phyloP scores from a whole-genome alignment of 2,888 invertebrate genomes.

The Drosophila demipolita region DNA sequence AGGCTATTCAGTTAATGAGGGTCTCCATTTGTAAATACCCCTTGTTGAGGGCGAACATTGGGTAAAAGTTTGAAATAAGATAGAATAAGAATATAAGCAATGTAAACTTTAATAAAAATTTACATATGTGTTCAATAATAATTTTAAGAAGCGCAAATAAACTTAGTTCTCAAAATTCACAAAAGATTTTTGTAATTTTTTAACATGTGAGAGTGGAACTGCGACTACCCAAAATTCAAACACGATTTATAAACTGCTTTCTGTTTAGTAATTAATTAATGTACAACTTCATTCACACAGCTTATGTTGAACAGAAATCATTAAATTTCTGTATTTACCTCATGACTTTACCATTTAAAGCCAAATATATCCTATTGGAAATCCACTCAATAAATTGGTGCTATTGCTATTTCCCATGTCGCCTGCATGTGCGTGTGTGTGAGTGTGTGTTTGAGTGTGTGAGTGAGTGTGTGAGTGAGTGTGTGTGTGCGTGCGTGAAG shows the following conservation, averaged over 20 bases:
- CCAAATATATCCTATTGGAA: not conserved
- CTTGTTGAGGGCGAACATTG: not conserved
- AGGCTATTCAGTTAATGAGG: not conserved
- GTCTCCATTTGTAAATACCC: not conserved
- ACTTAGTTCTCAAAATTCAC: not conserved
- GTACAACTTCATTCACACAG: not conserved
- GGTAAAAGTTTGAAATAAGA: not conserved
- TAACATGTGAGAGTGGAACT: not conserved
- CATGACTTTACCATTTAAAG: not conserved
- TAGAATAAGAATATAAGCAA: not conserved
- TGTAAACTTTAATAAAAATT: not conserved
- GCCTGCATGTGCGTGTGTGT: not conserved
- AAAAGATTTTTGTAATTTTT: not conserved
- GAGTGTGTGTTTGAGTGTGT: slow-evolving; percentile 1
- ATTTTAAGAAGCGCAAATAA: not conserved
- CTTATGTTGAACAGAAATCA: not conserved
- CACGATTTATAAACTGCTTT: too few relatives aligned
- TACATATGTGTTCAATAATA: not conserved
- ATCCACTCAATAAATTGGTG: slow-evolving; percentile 25
- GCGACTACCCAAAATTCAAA: not conserved
- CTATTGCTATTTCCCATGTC: too few relatives aligned
- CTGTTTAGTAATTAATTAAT: not conserved
- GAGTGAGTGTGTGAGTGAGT: slow-evolving; percentile 7
- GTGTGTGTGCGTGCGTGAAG: slow-evolving; percentile 24
- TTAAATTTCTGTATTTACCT: not conserved